Percentiles rank a stretch among this genome's conserved stretches.
Evolutionary conservation across 2,888 invertebrate species (phyloP).

Genomic region (Theodoxus fluviatilis): DNA sequence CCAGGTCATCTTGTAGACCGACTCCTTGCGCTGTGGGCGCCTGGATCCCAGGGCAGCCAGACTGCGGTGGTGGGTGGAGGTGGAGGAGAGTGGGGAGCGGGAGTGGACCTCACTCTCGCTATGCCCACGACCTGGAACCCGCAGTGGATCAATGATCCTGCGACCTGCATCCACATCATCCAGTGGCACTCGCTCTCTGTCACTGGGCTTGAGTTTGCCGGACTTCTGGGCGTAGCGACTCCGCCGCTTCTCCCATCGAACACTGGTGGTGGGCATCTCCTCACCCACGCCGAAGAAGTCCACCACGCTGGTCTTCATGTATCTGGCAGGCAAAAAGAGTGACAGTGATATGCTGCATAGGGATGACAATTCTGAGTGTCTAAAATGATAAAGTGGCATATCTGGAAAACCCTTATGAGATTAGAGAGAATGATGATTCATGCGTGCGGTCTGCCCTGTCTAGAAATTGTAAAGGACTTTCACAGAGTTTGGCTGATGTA

Average conservation of each 20-base stretch:
- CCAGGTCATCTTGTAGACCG: too few species aligned
- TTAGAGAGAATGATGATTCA: too few species aligned
- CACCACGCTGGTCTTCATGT: constrained; percentile 81
- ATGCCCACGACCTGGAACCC: constrained; percentile 36
- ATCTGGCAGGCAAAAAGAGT: constrained; percentile 65
- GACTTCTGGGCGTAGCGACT: constrained; percentile 46
- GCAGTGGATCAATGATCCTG: constrained; percentile 50
- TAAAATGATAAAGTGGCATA: not conserved
- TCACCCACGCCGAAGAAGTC: constrained; percentile 86
- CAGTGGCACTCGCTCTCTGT: constrained; percentile 30
- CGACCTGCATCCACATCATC: constrained; percentile 42
- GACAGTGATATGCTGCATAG: not conserved
- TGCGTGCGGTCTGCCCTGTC: too few species aligned
- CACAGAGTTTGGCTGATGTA: too few species aligned
- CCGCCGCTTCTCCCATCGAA: constrained; percentile 78
- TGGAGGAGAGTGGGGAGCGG: too few species aligned
- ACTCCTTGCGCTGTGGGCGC: too few species aligned
- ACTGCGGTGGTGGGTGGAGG: too few species aligned
- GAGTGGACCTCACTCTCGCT: too few species aligned
- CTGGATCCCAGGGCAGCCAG: too few species aligned
- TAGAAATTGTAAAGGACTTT: too few species aligned
- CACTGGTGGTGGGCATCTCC: constrained; percentile 73
- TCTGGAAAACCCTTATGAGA: too few species aligned
- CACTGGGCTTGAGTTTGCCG: constrained; percentile 42
- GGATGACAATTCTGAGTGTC: not conserved